Evolutionary conservation across 2,888 invertebrate species (phyloP).

Genomic region (Eustalomyia histrio): DNA sequence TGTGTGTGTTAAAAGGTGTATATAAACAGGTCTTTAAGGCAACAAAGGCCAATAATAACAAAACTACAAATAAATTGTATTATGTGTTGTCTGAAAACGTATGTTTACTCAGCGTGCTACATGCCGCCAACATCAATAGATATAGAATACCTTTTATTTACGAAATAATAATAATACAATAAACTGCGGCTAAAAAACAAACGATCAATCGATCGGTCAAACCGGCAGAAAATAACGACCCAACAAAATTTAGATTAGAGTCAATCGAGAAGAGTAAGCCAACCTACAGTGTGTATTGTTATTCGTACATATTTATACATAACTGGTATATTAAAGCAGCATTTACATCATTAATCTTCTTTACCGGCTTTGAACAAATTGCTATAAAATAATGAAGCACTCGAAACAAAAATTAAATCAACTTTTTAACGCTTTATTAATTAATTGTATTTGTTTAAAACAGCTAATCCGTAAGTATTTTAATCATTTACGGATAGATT

Average conservation of each 20-base stretch:
- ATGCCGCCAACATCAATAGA: conserved; percentile 45
- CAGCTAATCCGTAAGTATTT: conserved; percentile 63
- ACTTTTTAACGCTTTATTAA: conserved; percentile 68
- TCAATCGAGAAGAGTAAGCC: no score
- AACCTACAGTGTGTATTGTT: no score
- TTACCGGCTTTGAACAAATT: conserved; percentile 48
- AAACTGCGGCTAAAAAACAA: conserved; percentile 10
- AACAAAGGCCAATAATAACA: conserved; percentile 39
- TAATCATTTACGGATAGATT: conserved; percentile 46
- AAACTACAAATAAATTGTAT: conserved; percentile 37
- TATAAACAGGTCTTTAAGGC: conserved; percentile 42
- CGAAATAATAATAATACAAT: conserved; percentile 36
- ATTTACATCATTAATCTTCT: conserved; percentile 58
- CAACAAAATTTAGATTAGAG: no score
- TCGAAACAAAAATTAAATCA: conserved; percentile 57
- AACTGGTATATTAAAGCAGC: no score
- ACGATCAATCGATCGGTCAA: conserved; percentile 28
- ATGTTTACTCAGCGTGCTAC: conserved; percentile 44
- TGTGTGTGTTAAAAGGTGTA: conserved; percentile 33
- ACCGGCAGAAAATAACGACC: conserved; percentile 2
- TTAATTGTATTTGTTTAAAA: conserved; percentile 71
- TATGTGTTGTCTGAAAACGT: conserved; percentile 27
- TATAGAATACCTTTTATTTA: conserved; percentile 34
- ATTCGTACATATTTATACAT: no score
- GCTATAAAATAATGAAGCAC: conserved; percentile 53